Conservation (phyloP, 1,140 invertebrate genomes). For the Centruroides vittatus region DNA sequence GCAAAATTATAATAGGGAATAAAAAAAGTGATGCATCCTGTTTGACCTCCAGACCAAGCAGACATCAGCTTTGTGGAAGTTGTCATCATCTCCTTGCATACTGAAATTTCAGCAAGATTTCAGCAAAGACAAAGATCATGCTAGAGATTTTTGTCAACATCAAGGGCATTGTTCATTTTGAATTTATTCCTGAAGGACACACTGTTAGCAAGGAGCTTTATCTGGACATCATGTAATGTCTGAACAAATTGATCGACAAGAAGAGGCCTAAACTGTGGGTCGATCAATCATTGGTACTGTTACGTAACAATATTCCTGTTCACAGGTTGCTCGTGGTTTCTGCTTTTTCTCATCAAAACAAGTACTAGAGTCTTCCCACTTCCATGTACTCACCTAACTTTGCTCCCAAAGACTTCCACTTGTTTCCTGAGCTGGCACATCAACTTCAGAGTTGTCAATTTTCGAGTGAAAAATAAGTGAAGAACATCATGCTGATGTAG, state of each 20-base stretch:
- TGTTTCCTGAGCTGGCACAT: background rate
- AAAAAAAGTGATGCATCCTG: background rate
- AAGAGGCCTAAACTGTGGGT: background rate
- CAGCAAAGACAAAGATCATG: constrained; percentile 8
- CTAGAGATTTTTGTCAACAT: constrained; percentile 7
- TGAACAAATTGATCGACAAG: background rate
- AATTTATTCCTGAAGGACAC: constrained; percentile 7
- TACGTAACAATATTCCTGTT: background rate
- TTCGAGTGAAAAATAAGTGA: background rate
- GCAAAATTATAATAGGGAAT: background rate
- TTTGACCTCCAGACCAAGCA: background rate
- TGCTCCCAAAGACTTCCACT: background rate
- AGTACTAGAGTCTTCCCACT: background rate
- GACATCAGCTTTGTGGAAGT: background rate
- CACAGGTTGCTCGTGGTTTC: background rate
- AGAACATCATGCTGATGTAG: background rate
- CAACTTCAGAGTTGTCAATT: background rate
- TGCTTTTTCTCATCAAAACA: background rate
- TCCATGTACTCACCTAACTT: too few relatives aligned
- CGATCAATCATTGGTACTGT: background rate
- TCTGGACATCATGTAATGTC: background rate
- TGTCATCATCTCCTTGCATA: background rate
- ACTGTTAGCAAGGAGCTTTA: constrained; percentile 16
- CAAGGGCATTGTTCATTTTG: constrained; percentile 7
- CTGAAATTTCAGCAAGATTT: background rate